Conservation (phyloP, 1,140 invertebrate species). For the Euwallacea fornicatus region DNA sequence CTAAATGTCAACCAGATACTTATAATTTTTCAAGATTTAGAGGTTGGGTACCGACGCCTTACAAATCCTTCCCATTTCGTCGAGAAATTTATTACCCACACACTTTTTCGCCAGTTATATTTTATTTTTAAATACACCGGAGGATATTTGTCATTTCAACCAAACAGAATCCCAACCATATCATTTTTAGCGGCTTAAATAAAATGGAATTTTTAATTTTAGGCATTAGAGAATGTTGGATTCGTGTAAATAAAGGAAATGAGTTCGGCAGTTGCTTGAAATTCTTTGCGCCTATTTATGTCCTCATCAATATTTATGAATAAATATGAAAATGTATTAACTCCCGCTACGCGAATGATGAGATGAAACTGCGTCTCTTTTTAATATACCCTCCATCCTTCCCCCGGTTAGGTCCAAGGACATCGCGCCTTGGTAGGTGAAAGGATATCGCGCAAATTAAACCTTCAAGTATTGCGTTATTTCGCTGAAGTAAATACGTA, state of each 20-base stretch:
- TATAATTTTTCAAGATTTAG: slow-evolving; percentile 25
- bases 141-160: not conserved
- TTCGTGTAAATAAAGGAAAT: no score
- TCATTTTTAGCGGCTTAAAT: not conserved
- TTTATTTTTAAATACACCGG: slow-evolving; percentile 18
- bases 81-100: slow-evolving; percentile 4
- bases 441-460: not conserved
- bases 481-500: no score
- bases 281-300: not conserved
- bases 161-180: not conserved
- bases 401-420: not conserved
- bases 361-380: slow-evolving; percentile 25
- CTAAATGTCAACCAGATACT: slow-evolving; percentile 19
- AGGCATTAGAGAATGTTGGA: no score
- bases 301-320: slow-evolving; percentile 34
- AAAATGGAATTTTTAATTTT: no score
- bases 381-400: slow-evolving; percentile 15
- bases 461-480: not conserved
- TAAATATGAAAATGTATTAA: slow-evolving; percentile 32
- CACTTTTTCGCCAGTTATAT: slow-evolving; percentile 8
- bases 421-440: not conserved
- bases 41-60: slow-evolving; percentile 20
- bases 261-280: no score
- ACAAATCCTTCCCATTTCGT: slow-evolving; percentile 17
- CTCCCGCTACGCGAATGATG: slow-evolving; percentile 22